Conservation (phyloP, 1,140 invertebrate genomes). For the Diabrotica virgifera region DNA sequence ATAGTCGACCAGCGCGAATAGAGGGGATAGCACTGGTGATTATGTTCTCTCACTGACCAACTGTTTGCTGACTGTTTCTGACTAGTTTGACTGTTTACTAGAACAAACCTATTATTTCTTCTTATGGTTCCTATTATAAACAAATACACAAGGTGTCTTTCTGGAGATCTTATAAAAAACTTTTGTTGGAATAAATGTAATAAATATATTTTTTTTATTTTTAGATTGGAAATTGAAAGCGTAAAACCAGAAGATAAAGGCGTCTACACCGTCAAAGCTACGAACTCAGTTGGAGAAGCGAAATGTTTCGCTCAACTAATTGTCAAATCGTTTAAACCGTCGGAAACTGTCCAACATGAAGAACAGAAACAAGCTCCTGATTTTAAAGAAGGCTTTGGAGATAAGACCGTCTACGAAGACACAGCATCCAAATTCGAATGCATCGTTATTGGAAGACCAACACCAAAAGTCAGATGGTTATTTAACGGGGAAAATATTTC, state of each 20-base stretch:
- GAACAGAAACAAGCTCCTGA: conserved; percentile 60
- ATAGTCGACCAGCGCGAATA: too few species aligned
- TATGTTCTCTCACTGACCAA: too few species aligned
- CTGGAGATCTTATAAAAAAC: too few species aligned
- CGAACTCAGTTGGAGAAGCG: conserved; percentile 70
- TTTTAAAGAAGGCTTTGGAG: conserved; percentile 65
- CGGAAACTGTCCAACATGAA: conserved; percentile 51
- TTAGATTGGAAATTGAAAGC: conserved; percentile 55
- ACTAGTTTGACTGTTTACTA: too few species aligned
- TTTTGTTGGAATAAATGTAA: too few species aligned
- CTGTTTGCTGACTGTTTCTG: too few species aligned
- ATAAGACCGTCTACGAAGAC: conserved; percentile 54
- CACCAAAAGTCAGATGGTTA: conserved; percentile 72
- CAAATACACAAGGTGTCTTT: too few species aligned
- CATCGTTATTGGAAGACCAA: conserved; percentile 66
- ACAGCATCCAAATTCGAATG: conserved; percentile 68
- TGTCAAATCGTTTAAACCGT: conserved; percentile 58
- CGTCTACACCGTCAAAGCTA: conserved; percentile 73
- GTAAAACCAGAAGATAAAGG: conserved; percentile 65
- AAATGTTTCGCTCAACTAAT: conserved; percentile 78
- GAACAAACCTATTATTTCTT: too few species aligned
- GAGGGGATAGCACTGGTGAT: too few species aligned
- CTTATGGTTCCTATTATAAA: too few species aligned
- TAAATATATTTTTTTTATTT: too few species aligned
- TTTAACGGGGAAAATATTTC: conserved; percentile 68